Evolutionary conservation across 2,113 vertebrate species (phyloP).

Genomic region (Leptodactylus fuscus): DNA sequence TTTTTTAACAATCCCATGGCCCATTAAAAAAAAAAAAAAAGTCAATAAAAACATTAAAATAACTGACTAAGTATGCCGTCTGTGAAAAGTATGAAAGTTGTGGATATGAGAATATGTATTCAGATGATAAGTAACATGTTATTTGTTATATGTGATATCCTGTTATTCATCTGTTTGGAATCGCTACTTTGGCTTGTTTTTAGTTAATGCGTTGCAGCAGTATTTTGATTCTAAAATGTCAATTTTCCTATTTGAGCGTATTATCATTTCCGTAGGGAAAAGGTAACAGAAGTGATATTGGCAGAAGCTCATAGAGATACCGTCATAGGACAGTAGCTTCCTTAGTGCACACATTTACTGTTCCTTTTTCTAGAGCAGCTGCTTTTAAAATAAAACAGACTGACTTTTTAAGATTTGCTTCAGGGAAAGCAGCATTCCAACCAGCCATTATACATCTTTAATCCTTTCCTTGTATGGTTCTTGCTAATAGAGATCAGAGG

Average conservation of each 20-base stretch:
- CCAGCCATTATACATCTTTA: constrained; percentile 34
- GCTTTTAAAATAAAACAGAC: constrained; percentile 58
- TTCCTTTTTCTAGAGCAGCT: constrained; percentile 41
- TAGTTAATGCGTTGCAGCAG: neutral
- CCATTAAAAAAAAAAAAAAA: too few relatives aligned
- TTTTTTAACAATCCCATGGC: too few relatives aligned
- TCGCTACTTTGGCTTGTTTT: neutral
- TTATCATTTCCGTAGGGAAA: neutral
- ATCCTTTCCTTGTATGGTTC: constrained; percentile 51
- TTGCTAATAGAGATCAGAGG: constrained; percentile 42
- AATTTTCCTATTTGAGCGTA: neutral
- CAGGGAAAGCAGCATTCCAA: constrained; percentile 44
- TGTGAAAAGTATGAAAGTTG: too few relatives aligned
- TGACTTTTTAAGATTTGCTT: constrained; percentile 45
- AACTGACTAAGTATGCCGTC: too few relatives aligned
- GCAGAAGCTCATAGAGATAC: neutral
- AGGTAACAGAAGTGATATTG: neutral
- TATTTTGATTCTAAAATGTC: neutral
- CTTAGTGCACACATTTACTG: neutral
- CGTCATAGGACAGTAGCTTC: neutral
- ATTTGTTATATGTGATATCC: too few relatives aligned
- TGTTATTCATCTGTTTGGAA: too few relatives aligned
- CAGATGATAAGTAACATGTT: too few relatives aligned
- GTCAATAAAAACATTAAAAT: too few relatives aligned
- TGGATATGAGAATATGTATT: too few relatives aligned